A percentile compares a stretch with the other conserved stretches of the same genome.
phyloP scores from a whole-genome alignment of 64 coral and sea anemone species.

The Montipora capricornis region DNA sequence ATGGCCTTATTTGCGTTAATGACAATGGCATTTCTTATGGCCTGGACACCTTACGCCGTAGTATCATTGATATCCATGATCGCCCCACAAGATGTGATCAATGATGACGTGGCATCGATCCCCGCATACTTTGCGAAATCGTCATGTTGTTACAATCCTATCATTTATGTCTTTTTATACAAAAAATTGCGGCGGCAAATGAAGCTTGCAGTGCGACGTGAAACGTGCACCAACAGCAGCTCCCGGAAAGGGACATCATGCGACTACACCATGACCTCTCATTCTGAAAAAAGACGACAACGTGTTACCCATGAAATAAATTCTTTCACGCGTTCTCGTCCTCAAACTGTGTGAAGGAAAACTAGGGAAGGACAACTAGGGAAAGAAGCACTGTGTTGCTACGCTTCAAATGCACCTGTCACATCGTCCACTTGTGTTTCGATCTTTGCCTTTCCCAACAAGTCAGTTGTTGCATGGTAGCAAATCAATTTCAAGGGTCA shows the following conservation, averaged over 20 bases:
- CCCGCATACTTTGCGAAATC: constrained; percentile 72
- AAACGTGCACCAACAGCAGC: not conserved
- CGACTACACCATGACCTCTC: not conserved
- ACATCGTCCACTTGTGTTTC: too few species aligned
- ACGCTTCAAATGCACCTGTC: too few species aligned
- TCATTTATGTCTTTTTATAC: constrained; percentile 55
- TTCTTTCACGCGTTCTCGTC: not conserved
- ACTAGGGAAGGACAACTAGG: not conserved
- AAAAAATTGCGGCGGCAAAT: constrained; percentile 21
- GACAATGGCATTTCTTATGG: constrained; percentile 55
- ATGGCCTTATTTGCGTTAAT: constrained; percentile 11
- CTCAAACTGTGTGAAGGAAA: not conserved
- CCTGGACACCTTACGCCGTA: constrained; percentile 52
- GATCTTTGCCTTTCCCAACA: too few species aligned
- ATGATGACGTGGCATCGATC: constrained; percentile 10
- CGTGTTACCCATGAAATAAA: not conserved
- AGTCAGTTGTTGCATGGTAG: too few species aligned
- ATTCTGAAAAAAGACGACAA: not conserved
- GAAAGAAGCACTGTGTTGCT: not conserved
- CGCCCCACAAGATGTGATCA: constrained; percentile 10
- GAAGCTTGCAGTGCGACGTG: not conserved
- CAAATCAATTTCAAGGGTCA: too few species aligned
- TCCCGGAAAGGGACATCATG: not conserved
- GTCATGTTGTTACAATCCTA: constrained; percentile 48
- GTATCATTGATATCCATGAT: constrained; percentile 49